Percentiles rank a stretch among this genome's conserved stretches.
Conservation (phyloP, 2,888 invertebrate genomes). For the Byasa hedistus region DNA sequence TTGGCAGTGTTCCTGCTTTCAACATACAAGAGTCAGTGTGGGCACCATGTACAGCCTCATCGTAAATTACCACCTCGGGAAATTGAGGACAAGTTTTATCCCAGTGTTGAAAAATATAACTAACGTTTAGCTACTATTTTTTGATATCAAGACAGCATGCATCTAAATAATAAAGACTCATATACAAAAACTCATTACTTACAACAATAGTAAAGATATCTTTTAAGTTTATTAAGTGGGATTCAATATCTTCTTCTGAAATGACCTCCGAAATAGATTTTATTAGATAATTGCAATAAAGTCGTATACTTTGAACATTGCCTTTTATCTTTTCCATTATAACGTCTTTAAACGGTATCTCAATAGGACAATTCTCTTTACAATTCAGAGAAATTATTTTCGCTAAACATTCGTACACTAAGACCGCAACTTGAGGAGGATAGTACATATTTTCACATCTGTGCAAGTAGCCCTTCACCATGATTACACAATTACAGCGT, state of each 20-base stretch:
- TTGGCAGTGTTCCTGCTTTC: background rate
- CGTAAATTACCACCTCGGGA: background rate
- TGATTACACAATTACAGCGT: constrained; percentile 67
- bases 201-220: constrained; percentile 65
- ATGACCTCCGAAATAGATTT: constrained; percentile 43
- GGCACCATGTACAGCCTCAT: background rate
- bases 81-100: background rate
- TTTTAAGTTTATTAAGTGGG: constrained; percentile 44
- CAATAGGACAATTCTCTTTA: constrained; percentile 42
- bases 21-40: background rate
- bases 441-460: constrained; percentile 62
- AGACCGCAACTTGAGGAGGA: constrained; percentile 60
- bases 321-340: constrained; percentile 54
- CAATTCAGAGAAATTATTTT: constrained; percentile 54
- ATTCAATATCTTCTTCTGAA: constrained; percentile 46
- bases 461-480: constrained; percentile 64
- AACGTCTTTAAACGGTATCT: constrained; percentile 47
- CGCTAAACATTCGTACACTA: constrained; percentile 66
- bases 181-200: constrained; percentile 38
- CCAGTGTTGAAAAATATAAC: background rate
- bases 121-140: background rate
- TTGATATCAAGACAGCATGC: background rate
- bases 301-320: constrained; percentile 54
- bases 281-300: constrained; percentile 64
- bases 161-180: background rate